These are phyloP conservation scores for Lingula anatina DNA, from an alignment of 2,888 invertebrate species.

Conservation along the genomic window DNA sequence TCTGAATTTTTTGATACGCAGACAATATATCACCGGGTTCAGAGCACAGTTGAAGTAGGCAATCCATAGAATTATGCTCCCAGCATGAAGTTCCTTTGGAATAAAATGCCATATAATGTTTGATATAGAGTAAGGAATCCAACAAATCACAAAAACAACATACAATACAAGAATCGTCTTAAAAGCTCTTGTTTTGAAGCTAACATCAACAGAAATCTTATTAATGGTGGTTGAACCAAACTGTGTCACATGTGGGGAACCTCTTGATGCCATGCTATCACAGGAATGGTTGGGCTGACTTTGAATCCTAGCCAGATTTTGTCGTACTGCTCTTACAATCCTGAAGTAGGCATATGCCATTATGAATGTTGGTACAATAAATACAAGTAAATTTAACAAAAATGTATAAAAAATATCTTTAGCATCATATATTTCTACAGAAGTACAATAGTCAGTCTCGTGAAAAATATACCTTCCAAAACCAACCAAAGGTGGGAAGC, in stretches of 20 bases:
- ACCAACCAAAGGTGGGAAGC: constrained; percentile 25
- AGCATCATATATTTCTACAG: constrained; percentile 2
- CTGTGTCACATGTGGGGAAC: constrained; percentile 1
- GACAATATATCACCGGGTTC: constrained; percentile 37
- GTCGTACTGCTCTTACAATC: constrained; percentile 27
- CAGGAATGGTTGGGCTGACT: constrained; percentile 17
- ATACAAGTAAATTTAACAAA: constrained; percentile 16
- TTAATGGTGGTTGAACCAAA: constrained; percentile 1
- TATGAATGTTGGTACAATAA: constrained; percentile 25
- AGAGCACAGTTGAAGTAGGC: constrained; percentile 32
- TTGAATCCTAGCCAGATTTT: constrained; percentile 19
- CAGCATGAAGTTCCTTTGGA: background rate
- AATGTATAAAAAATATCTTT: constrained; percentile 16
- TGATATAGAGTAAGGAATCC: constrained; percentile 26
- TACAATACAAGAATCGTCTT: constrained; percentile 37
- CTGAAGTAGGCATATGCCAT: constrained; percentile 26
- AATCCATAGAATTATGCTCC: constrained; percentile 20
- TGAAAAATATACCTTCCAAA: constrained; percentile 15
- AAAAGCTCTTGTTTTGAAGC: constrained; percentile 37
- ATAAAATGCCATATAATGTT: constrained; percentile 15
- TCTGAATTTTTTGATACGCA: constrained; percentile 31
- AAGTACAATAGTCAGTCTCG: constrained; percentile 10
- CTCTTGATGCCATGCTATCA: constrained; percentile 5
- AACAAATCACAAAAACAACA: constrained; percentile 25
- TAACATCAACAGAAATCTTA: constrained; percentile 21